These are phyloP conservation scores for Venustaconcha ellipsiformis DNA, from an alignment of 1,140 invertebrate species.

Conservation along the genomic window DNA sequence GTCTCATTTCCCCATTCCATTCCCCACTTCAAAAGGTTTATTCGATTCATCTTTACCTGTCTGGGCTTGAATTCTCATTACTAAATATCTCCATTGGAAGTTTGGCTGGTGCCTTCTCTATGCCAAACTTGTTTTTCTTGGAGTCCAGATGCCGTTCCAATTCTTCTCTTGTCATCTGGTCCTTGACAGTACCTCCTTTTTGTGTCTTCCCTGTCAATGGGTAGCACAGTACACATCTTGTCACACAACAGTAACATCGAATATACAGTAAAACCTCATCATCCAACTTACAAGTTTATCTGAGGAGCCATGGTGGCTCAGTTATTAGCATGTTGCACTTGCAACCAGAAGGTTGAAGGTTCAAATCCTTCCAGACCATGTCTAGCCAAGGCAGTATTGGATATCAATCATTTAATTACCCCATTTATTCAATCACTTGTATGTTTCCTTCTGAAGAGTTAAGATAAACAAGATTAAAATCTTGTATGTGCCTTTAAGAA, in stretches of 20 bases:
- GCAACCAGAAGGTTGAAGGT: background rate
- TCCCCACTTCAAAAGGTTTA: background rate
- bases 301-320: background rate
- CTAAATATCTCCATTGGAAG: constrained; percentile 94
- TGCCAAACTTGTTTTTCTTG: constrained; percentile 80
- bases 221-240: background rate
- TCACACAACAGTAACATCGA: background rate
- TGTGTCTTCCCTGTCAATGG: background rate
- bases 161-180: constrained; percentile 91
- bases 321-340: background rate
- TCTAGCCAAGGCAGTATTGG: too few relatives aligned
- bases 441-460: too few relatives aligned
- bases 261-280: background rate
- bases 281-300: background rate
- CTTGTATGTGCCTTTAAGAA: too few relatives aligned
- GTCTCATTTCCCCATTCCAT: background rate
- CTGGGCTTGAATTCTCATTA: constrained; percentile 84
- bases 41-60: constrained; percentile 73
- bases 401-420: too few relatives aligned
- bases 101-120: constrained; percentile 87
- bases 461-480: too few relatives aligned
- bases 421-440: too few relatives aligned
- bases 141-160: constrained; percentile 90
- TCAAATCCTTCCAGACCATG: too few relatives aligned
- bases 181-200: constrained; percentile 40